Conservation (phyloP, 53 echinoderm and acorn worm species). For the Henricia sp. region DNA sequence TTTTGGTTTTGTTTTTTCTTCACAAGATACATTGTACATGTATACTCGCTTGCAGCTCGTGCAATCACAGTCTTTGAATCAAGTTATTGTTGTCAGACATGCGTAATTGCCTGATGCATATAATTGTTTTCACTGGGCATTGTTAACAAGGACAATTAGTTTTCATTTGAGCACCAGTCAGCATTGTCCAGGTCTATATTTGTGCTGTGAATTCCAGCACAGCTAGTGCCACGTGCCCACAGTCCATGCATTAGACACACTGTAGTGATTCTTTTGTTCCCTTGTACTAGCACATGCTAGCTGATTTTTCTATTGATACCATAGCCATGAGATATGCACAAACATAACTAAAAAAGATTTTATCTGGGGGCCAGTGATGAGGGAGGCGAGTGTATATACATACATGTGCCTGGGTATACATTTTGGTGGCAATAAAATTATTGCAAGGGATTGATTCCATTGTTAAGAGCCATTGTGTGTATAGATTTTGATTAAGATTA, state of each 20-base stretch:
- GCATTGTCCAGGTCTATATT: neutral
- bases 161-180: neutral
- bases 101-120: too few relatives aligned
- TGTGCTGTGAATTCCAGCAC: neutral
- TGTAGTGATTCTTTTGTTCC: neutral
- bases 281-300: neutral
- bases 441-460: neutral
- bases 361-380: too few relatives aligned
- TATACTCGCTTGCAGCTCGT: neutral
- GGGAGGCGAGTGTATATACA: too few relatives aligned
- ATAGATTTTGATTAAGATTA: neutral
- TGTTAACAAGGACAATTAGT: neutral
- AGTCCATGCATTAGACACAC: constrained; percentile 7
- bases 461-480: constrained; percentile 1
- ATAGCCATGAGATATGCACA: constrained; percentile 1
- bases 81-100: too few relatives aligned
- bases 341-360: too few relatives aligned
- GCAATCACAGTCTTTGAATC: neutral
- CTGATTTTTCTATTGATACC: constrained; percentile 18
- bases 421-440: neutral
- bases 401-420: too few relatives aligned
- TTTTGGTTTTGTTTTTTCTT: too few relatives aligned
- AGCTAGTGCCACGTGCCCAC: constrained; percentile 8
- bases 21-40: neutral
- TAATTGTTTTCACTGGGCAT: neutral